Conservation (phyloP, 2,888 invertebrate species). For the Erynnis tages region DNA sequence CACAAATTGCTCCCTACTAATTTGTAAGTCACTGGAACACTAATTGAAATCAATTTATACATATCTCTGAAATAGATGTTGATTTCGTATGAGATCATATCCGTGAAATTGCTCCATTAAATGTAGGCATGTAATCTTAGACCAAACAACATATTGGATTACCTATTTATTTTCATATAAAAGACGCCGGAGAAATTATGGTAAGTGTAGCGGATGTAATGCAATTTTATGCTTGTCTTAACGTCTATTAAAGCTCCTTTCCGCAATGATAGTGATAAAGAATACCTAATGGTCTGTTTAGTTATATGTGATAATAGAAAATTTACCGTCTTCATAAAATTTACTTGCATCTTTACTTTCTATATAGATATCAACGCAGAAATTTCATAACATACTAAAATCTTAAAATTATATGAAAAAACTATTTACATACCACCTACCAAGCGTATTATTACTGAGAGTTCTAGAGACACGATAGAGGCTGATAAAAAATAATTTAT, state of each 20-base stretch:
- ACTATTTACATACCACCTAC: too few species aligned
- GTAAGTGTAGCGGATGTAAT: slow-evolving; percentile 21
- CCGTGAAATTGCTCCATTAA: slow-evolving; percentile 21
- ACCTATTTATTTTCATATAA: slow-evolving; percentile 16
- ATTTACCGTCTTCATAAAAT: too few species aligned
- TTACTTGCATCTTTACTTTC: too few species aligned
- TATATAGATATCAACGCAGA: too few species aligned
- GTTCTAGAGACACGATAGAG: neutral
- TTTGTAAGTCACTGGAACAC: slow-evolving; percentile 54
- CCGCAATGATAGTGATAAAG: neutral
- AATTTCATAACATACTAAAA: too few species aligned
- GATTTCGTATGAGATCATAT: slow-evolving; percentile 28
- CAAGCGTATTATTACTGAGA: neutral
- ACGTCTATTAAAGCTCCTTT: slow-evolving; percentile 16
- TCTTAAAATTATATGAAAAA: too few species aligned
- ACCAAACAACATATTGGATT: slow-evolving; percentile 21
- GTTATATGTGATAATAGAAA: too few species aligned
- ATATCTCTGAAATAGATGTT: slow-evolving; percentile 21
- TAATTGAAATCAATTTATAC: slow-evolving; percentile 59
- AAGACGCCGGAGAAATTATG: slow-evolving; percentile 18
- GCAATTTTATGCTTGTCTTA: slow-evolving; percentile 17
- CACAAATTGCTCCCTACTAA: slow-evolving; percentile 41
- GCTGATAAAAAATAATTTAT: slow-evolving; percentile 15
- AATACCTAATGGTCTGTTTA: neutral
- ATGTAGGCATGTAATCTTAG: slow-evolving; percentile 18